Evolutionary conservation across 2,113 vertebrate genomes (phyloP).

Genomic region (Xenopus tropicalis): DNA sequence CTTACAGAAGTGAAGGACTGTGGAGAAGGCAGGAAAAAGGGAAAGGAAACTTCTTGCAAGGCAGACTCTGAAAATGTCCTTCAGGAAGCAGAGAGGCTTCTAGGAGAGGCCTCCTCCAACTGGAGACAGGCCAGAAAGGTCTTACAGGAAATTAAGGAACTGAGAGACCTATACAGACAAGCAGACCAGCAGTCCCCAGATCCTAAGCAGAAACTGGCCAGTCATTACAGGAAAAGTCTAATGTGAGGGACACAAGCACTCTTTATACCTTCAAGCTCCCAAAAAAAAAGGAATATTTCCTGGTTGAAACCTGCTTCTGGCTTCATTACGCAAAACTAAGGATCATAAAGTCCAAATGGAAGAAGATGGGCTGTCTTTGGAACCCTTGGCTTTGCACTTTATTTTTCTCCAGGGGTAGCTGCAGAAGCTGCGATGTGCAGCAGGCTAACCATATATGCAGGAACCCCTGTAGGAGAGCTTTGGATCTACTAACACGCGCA

Average conservation of each 20-base stretch:
- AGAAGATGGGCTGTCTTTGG: slow-evolving; percentile 2
- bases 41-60: slow-evolving; percentile 60
- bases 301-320: slow-evolving; percentile 14
- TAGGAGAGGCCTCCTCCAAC: slow-evolving; percentile 75
- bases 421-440: slow-evolving; percentile 19
- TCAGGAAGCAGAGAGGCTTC: slow-evolving; percentile 76
- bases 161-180: slow-evolving; percentile 76
- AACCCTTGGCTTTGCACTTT: slow-evolving; percentile 26
- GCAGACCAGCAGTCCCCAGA: slow-evolving; percentile 69
- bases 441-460: slow-evolving; percentile 57
- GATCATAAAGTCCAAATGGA: slow-evolving; percentile 12
- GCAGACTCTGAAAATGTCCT: slow-evolving; percentile 65
- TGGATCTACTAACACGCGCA: slow-evolving; percentile 10
- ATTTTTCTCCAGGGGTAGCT: slow-evolving; percentile 41
- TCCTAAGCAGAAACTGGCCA: slow-evolving; percentile 59
- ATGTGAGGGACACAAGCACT: slow-evolving; percentile 66
- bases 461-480: slow-evolving; percentile 47
- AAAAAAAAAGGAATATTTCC: slow-evolving; percentile 26
- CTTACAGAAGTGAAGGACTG: slow-evolving; percentile 74
- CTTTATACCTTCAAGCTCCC: background rate
- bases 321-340: slow-evolving; percentile 23
- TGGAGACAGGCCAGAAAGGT: slow-evolving; percentile 86
- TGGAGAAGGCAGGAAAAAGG: slow-evolving; percentile 64
- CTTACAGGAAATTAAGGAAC: slow-evolving; percentile 82
- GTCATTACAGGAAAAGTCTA: slow-evolving; percentile 73